Evolutionary conservation across 2,797 vertebrate species (phyloP).

Genomic region (Eulemur albifrons): DNA sequence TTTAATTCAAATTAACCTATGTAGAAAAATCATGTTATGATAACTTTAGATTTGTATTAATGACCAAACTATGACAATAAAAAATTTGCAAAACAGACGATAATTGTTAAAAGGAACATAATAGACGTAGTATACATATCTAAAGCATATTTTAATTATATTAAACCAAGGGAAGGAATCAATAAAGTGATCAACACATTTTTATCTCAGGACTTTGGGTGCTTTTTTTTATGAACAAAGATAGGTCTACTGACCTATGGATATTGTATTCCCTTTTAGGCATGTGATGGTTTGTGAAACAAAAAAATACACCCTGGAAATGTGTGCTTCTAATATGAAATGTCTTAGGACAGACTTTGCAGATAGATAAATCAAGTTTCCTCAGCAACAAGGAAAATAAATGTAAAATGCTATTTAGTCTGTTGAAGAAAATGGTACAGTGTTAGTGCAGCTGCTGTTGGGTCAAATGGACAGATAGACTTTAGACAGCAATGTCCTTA

Average conservation of each 20-base stretch:
- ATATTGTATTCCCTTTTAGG: neutral
- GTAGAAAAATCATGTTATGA: neutral
- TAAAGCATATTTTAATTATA: neutral
- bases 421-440: neutral
- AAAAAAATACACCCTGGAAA: neutral
- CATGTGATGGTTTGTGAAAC: neutral
- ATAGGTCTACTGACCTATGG: neutral
- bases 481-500: neutral
- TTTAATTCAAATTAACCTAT: slow-evolving; percentile 2
- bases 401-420: neutral
- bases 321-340: neutral
- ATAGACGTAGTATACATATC: neutral
- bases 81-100: slow-evolving; percentile 10
- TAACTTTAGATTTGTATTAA: neutral
- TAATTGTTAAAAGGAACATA: neutral
- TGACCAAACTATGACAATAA: neutral
- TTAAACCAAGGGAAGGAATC: neutral
- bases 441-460: neutral
- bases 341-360: neutral
- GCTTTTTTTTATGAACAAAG: neutral
- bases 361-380: neutral
- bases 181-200: neutral
- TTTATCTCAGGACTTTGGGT: neutral
- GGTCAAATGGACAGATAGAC: neutral
- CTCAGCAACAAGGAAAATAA: neutral